phyloP scores from a whole-genome alignment of 2,113 vertebrate genomes.

The Tapirus terrestris region DNA sequence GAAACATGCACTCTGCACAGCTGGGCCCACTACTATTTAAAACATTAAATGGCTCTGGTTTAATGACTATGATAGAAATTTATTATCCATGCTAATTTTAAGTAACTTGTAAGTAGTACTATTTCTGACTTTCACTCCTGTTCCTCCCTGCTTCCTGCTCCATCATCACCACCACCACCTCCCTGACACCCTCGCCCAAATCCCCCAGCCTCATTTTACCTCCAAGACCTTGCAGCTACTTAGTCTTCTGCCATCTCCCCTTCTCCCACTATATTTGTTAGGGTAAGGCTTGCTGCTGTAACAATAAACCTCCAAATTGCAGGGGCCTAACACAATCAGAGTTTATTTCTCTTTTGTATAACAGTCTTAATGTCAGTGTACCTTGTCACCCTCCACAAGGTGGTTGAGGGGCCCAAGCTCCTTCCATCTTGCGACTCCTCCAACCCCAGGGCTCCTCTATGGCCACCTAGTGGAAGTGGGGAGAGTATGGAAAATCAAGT shows the following conservation, averaged over 20 bases:
- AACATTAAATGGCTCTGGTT: background rate
- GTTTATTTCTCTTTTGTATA: accelerated
- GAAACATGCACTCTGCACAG: accelerated
- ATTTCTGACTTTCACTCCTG: background rate
- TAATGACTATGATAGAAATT: background rate
- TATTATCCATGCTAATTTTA: background rate
- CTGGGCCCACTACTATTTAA: background rate
- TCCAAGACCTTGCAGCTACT: background rate
- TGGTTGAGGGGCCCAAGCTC: background rate
- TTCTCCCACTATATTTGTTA: background rate
- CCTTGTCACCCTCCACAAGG: background rate
- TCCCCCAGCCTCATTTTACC: too few species aligned
- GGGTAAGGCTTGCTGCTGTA: background rate
- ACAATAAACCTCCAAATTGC: background rate
- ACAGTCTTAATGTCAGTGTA: too few species aligned
- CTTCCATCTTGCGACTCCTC: background rate
- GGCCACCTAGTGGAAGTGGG: accelerated
- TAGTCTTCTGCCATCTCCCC: background rate
- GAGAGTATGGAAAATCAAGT: background rate
- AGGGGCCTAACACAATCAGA: too few species aligned
- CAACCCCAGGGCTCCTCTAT: background rate
- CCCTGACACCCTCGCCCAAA: background rate
- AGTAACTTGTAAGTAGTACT: background rate
- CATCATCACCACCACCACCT: accelerated
- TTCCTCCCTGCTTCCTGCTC: too few species aligned